Conservation (phyloP, 92 coral and sea anemone genomes). For the Anthopleura xanthogrammica region DNA sequence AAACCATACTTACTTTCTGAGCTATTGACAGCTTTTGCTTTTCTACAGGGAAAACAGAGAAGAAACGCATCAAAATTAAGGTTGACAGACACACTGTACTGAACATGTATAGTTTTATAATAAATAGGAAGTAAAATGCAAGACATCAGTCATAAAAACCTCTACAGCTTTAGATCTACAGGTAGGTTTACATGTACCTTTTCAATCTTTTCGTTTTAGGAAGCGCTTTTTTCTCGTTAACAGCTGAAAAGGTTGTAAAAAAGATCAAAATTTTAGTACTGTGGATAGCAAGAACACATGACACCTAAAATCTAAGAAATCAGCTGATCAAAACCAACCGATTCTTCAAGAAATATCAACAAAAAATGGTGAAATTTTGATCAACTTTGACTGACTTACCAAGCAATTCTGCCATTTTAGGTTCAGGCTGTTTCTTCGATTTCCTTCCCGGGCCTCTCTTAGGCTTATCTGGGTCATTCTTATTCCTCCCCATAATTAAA, state of each 20-base stretch:
- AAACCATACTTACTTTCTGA: slow-evolving; percentile 26
- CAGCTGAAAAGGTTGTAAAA: slow-evolving; percentile 22
- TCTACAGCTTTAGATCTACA: no score
- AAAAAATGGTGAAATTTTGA: neutral
- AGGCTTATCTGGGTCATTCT: slow-evolving; percentile 42
- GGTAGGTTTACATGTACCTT: slow-evolving; percentile 28
- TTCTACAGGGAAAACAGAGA: slow-evolving; percentile 23
- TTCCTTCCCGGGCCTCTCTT: slow-evolving; percentile 95
- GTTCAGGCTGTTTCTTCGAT: slow-evolving; percentile 83
- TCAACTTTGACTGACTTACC: slow-evolving; percentile 44
- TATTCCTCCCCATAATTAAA: slow-evolving; percentile 57
- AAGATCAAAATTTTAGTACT: neutral
- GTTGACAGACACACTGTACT: neutral
- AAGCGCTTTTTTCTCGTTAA: slow-evolving; percentile 33
- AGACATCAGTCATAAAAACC: no score
- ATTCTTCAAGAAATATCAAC: neutral
- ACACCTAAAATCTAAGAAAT: neutral
- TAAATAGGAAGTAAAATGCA: no score
- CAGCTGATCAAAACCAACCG: neutral
- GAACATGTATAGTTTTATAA: no score
- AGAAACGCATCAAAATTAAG: neutral
- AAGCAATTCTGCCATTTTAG: slow-evolving; percentile 62
- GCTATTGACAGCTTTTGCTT: slow-evolving; percentile 29
- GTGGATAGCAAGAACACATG: neutral
- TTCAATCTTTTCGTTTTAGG: slow-evolving; percentile 41